phyloP scores from a whole-genome alignment of 2,113 vertebrate genomes.

The Sminthopsis crassicaudata region DNA sequence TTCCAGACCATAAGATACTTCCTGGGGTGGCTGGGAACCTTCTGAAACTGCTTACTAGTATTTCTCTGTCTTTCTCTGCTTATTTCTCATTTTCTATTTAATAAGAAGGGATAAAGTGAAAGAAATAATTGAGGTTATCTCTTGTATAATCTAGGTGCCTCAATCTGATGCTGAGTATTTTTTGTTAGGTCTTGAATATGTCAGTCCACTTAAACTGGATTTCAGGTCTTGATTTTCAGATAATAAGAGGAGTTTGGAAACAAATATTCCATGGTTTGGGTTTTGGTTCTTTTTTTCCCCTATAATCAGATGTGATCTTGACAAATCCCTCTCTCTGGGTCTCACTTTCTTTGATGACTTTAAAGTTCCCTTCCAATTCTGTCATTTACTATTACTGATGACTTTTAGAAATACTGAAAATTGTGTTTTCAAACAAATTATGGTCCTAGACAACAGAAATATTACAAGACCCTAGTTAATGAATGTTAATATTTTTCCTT shows the following conservation, averaged over 20 bases:
- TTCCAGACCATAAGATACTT: conserved; percentile 32
- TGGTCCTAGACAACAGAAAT: background rate
- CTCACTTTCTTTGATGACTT: background rate
- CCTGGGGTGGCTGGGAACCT: conserved; percentile 6
- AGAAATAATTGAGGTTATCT: conserved; percentile 12
- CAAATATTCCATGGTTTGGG: background rate
- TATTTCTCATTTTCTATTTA: background rate
- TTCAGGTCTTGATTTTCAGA: background rate
- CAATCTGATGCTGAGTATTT: background rate
- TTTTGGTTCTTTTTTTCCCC: background rate
- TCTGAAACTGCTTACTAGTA: background rate
- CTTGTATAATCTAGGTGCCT: background rate
- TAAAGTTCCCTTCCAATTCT: background rate
- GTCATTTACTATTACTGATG: background rate
- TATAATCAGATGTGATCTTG: background rate
- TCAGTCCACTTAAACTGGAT: background rate
- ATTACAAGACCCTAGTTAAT: background rate
- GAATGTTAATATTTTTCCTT: background rate
- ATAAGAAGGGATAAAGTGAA: conserved; percentile 38
- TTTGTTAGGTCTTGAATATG: background rate
- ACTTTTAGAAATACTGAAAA: background rate
- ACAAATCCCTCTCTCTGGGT: background rate
- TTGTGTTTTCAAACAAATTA: conserved; percentile 14
- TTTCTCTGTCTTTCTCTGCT: background rate
- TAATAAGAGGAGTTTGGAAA: background rate